phyloP scores from a whole-genome alignment of 2,113 vertebrate species.

The Rhinolophus sinicus region DNA sequence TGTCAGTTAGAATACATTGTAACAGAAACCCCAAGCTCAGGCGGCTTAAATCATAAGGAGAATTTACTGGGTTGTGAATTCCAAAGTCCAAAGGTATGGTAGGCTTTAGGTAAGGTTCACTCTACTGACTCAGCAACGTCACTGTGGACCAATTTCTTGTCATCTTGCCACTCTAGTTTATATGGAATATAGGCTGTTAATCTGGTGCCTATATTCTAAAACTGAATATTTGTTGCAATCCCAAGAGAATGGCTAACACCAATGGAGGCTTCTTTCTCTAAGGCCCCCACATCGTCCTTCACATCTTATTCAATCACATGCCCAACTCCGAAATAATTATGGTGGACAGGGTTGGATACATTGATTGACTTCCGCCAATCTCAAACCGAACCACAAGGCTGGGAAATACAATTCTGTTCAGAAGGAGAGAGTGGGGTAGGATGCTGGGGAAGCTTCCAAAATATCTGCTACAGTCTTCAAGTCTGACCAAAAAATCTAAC shows the following conservation, averaged over 20 bases:
- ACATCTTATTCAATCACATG: background rate
- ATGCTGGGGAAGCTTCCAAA: background rate
- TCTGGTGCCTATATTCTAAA: background rate
- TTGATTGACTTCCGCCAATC: background rate
- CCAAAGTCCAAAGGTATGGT: background rate
- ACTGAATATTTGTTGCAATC: background rate
- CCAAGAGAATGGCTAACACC: background rate
- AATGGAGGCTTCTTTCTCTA: background rate
- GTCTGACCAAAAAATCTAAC: background rate
- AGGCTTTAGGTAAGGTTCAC: background rate
- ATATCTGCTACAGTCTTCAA: conserved; percentile 12
- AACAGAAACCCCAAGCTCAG: background rate
- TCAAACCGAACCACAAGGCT: background rate
- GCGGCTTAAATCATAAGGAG: background rate
- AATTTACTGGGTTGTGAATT: background rate
- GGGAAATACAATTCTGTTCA: background rate
- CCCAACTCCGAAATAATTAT: background rate
- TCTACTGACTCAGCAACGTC: background rate
- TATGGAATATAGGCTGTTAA: background rate
- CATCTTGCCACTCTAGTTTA: background rate
- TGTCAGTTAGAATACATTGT: background rate
- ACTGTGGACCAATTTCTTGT: background rate
- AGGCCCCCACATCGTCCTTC: background rate
- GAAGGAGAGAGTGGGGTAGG: background rate
- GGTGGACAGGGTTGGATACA: background rate